phyloP scores from a whole-genome alignment of 2,797 vertebrate genomes.

The Mormyrops attenuatus region DNA sequence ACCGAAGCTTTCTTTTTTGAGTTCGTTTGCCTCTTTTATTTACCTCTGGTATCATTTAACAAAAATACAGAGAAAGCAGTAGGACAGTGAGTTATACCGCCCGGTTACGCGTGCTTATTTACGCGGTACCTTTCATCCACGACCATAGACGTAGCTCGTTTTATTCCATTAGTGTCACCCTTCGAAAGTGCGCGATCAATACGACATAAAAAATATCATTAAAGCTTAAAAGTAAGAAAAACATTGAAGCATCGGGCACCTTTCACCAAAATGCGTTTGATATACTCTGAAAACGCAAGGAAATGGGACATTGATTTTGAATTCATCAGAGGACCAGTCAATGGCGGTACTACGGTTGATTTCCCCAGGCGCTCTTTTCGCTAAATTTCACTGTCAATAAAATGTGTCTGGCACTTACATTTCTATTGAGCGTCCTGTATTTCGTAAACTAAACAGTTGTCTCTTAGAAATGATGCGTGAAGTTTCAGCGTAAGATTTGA shows the following conservation, averaged over 20 bases:
- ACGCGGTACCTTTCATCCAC: not conserved
- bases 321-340: slow-evolving; percentile 62
- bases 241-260: slow-evolving; percentile 48
- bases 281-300: slow-evolving; percentile 61
- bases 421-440: slow-evolving; percentile 64
- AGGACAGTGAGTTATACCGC: not conserved
- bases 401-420: slow-evolving; percentile 71
- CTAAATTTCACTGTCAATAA: slow-evolving; percentile 78
- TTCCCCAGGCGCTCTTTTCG: slow-evolving; percentile 74
- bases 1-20: not conserved
- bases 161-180: slow-evolving; percentile 53
- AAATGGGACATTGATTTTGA: slow-evolving; percentile 75
- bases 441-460: slow-evolving; percentile 68
- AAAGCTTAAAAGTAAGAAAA: slow-evolving; percentile 59
- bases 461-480: slow-evolving; percentile 35
- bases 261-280: slow-evolving; percentile 61
- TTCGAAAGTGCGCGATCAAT: slow-evolving; percentile 57
- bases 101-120: not conserved
- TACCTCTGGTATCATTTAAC: not conserved
- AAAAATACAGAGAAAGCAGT: not conserved
- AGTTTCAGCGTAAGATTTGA: not conserved
- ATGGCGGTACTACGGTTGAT: slow-evolving; percentile 66
- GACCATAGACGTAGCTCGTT: slow-evolving; percentile 36
- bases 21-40: not conserved
- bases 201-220: slow-evolving; percentile 60